Base-by-base conservation (phyloP, 2,797 vertebrate genomes). In the Champsocephalus gunnari region DNA sequence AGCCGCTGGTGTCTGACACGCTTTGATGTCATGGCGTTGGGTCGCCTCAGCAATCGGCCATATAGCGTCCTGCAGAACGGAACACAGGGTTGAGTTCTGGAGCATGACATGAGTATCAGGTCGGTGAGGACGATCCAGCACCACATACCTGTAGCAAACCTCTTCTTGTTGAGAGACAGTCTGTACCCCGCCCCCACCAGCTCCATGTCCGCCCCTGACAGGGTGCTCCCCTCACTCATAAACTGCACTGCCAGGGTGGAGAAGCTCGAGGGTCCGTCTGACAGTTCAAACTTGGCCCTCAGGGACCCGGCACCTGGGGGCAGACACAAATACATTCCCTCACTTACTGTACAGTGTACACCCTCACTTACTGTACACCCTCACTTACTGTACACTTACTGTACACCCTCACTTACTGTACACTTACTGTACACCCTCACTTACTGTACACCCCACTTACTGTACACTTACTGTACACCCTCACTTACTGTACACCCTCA, bases 281-380 rank as follows among this genome's bases (percentile, higher is more conserved):
- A 96, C 83, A 99, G 94, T 9, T 99, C 97, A 92, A 99, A 99
- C 90, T 99, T 99, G 77, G 98, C 98, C 90, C 98, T 95, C 78
- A 99, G 94, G 64, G 97, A 96, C 68, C 98, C 98, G 53, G 97
- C 94, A 69, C 98, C 98, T 99, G 81, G 1, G 65, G 82, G 66
- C 73, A 62, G n/a, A 83, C 80, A 83, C 19, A 83, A 71, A 85
- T 54, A 75, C 13, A 64, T 2, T 55, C 43, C 57, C 17, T 68
- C 12, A 69, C 17, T 53, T 48, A 12, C 14, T 28, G 28, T 28
- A 28, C 28, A 28, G 3, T 28, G 24, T 4, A 28, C 3, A 28
- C 24, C 3, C 24, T 28, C 28, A 28, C 28, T 5, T 28, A 28
- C 28, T 28, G 28, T 28, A 28, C 28, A 28, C 28, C 4, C 28